phyloP scores from a whole-genome alignment of 2,113 vertebrate species.

The Cygnus atratus region DNA sequence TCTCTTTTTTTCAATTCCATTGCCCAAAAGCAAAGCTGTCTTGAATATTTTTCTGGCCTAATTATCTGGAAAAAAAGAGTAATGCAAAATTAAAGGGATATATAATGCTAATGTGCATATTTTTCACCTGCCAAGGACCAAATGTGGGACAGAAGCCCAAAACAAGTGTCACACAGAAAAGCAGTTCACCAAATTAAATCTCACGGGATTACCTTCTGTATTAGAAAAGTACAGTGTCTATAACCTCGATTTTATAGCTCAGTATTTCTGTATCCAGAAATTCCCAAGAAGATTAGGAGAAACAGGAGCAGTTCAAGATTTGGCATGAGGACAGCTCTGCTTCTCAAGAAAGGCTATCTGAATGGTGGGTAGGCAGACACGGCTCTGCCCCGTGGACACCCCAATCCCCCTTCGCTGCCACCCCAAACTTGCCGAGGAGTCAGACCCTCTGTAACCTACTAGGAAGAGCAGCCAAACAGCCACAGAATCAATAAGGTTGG shows the following conservation, averaged over 20 bases:
- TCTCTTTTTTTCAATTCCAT: not conserved
- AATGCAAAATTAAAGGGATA: not conserved
- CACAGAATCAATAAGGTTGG: too few relatives aligned
- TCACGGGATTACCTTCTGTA: not conserved
- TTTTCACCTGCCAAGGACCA: conserved; percentile 53
- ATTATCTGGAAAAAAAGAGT: not conserved
- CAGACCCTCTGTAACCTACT: not conserved
- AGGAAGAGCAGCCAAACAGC: not conserved
- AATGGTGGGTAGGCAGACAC: not conserved
- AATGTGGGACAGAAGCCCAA: conserved; percentile 36
- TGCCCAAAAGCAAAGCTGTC: not conserved
- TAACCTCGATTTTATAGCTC: not conserved
- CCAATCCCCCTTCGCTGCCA: not conserved
- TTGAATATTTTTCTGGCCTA: not conserved
- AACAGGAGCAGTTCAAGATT: not conserved
- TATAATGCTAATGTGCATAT: not conserved
- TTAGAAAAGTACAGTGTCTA: not conserved
- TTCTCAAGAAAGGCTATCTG: not conserved
- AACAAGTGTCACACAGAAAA: conserved; percentile 2
- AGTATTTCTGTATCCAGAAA: not conserved
- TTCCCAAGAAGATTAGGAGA: not conserved
- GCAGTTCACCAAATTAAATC: not conserved
- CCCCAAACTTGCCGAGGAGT: rapidly evolving
- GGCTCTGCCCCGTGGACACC: rapidly evolving
- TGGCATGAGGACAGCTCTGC: not conserved